phyloP scores from a whole-genome alignment of 1,140 invertebrate genomes.

The Mamestra configurata region DNA sequence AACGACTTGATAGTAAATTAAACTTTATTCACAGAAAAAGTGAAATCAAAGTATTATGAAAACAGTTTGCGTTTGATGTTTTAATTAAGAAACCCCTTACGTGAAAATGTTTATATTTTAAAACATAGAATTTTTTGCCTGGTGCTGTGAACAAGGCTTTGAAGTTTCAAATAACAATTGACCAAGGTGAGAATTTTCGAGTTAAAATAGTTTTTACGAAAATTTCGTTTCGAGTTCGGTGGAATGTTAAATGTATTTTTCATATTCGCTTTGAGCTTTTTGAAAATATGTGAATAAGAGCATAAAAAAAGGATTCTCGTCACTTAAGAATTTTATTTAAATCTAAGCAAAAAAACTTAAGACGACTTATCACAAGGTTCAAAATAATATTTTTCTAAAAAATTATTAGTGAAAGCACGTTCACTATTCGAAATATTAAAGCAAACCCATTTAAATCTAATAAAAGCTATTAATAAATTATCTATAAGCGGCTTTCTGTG shows the following conservation, averaged over 20 bases:
- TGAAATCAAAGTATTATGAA: slow-evolving; percentile 44
- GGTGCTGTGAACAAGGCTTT: slow-evolving; percentile 43
- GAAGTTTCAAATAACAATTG: slow-evolving; percentile 52
- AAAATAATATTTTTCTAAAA: too few species aligned
- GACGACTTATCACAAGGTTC: too few species aligned
- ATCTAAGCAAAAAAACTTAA: too few species aligned
- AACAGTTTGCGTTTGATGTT: slow-evolving; percentile 55
- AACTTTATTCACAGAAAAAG: slow-evolving; percentile 36
- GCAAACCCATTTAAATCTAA: neutral
- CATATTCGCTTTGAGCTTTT: neutral
- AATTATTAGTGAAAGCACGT: too few species aligned
- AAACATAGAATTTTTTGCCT: slow-evolving; percentile 39
- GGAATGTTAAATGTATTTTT: slow-evolving; percentile 1
- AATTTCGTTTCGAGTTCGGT: neutral
- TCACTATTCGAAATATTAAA: neutral
- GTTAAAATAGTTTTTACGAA: neutral
- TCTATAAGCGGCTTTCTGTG: neutral
- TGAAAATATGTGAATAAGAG: neutral
- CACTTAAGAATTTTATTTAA: too few species aligned
- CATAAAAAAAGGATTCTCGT: too few species aligned
- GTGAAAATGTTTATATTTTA: slow-evolving; percentile 49
- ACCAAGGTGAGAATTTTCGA: neutral
- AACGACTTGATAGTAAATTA: neutral
- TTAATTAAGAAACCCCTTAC: slow-evolving; percentile 57
- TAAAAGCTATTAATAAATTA: slow-evolving; percentile 14